A percentile compares a stretch with the other conserved stretches of the same genome.
Evolutionary conservation across 2,888 invertebrate species (phyloP).

Genomic region (Tiphia femorata): DNA sequence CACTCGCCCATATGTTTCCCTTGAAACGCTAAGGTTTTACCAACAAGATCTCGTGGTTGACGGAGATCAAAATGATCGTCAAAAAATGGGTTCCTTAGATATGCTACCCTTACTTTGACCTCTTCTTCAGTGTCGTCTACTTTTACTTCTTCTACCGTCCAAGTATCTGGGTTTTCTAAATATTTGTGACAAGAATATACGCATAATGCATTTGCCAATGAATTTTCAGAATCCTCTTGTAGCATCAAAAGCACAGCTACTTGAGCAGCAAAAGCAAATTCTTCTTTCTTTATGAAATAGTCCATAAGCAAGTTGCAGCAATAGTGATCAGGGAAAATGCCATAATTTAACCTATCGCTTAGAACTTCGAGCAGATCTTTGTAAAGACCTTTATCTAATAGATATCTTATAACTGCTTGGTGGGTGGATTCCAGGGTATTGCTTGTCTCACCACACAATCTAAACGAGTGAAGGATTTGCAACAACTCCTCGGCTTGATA

Average conservation of each 20-base stretch:
- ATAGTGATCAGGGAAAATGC: constrained; percentile 89
- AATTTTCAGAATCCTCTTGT: constrained; percentile 87
- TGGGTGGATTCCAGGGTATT: constrained; percentile 83
- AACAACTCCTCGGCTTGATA: constrained; percentile 79
- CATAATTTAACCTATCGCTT: constrained; percentile 87
- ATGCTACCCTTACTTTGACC: constrained; percentile 82
- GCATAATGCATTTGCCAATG: constrained; percentile 77
- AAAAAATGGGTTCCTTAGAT: constrained; percentile 83
- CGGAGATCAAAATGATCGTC: constrained; percentile 92
- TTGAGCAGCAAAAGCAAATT: constrained; percentile 81
- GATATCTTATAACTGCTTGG: constrained; percentile 82
- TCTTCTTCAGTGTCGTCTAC: constrained; percentile 70
- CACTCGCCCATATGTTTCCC: constrained; percentile 71
- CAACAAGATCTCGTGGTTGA: constrained; percentile 79
- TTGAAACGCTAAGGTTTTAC: constrained; percentile 84
- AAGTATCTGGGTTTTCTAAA: constrained; percentile 71
- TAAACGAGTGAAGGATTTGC: constrained; percentile 79
- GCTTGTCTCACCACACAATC: constrained; percentile 79
- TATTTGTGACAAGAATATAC: constrained; percentile 83
- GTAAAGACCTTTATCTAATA: constrained; percentile 68
- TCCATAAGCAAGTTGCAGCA: constrained; percentile 86
- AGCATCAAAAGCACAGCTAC: constrained; percentile 86
- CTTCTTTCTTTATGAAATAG: constrained; percentile 77
- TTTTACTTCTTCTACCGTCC: constrained; percentile 70
- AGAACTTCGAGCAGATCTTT: constrained; percentile 79